These are phyloP conservation scores for Drosophila pseudoobscura DNA, from an alignment of 1,140 invertebrate species.

Conservation along the genomic window DNA sequence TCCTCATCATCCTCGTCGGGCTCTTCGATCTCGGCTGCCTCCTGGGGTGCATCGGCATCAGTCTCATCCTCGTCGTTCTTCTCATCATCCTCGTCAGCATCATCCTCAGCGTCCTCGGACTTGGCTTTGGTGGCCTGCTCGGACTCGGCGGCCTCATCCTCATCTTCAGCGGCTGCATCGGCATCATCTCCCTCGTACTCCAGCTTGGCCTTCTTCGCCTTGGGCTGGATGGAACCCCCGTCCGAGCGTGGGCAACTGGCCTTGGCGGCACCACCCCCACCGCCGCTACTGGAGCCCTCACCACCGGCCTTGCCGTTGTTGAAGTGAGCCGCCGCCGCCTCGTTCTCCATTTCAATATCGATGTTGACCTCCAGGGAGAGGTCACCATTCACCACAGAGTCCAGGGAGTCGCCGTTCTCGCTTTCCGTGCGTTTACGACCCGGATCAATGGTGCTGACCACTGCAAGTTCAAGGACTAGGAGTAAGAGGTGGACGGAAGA, in stretches of 20 bases:
- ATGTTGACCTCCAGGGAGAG: conserved; percentile 87
- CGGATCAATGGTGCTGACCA: conserved; percentile 97
- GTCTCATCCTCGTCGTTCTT: conserved; percentile 40
- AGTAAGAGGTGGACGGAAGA: neutral
- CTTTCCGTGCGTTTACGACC: conserved; percentile 86
- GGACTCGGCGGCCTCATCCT: conserved; percentile 19
- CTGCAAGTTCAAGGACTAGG: conserved; percentile 71
- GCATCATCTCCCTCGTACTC: conserved; percentile 55
- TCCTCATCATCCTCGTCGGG: conserved; percentile 55
- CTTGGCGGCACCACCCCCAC: conserved; percentile 31
- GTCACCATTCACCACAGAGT: conserved; percentile 86
- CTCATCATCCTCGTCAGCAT: conserved; percentile 12
- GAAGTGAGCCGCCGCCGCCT: conserved; percentile 83
- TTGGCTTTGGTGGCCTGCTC: conserved; percentile 28
- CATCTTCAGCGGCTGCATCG: conserved; percentile 16
- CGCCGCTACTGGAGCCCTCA: conserved; percentile 12
- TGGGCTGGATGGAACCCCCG: conserved; percentile 51
- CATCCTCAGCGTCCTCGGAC: no score
- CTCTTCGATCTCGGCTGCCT: conserved; percentile 58
- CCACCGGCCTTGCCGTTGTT: conserved; percentile 80
- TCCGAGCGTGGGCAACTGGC: conserved; percentile 56
- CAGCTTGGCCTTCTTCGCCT: conserved; percentile 76
- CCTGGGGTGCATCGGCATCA: conserved; percentile 43
- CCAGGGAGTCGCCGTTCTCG: conserved; percentile 87
- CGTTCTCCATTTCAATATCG: conserved; percentile 88